Conservation (phyloP, 2,113 vertebrate genomes). For the Elachura formosa region DNA sequence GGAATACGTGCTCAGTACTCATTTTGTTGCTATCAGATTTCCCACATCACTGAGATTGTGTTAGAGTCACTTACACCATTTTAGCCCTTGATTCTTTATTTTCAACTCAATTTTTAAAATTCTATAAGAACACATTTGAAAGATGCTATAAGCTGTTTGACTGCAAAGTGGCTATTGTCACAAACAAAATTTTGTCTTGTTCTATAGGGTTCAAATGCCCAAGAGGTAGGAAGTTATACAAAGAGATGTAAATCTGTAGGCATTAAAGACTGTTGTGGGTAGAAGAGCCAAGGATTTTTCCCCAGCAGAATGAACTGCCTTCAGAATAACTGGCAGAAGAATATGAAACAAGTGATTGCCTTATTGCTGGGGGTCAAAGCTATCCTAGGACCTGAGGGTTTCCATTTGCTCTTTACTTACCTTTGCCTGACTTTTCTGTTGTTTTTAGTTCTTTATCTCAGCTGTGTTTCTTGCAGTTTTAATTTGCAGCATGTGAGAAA, state of each 20-base stretch:
- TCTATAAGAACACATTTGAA: background rate
- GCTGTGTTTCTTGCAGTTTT: background rate
- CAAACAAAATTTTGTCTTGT: background rate
- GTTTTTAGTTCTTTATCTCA: background rate
- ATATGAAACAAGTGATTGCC: background rate
- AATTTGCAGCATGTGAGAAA: background rate
- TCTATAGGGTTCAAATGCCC: slow-evolving; percentile 12
- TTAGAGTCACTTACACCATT: background rate
- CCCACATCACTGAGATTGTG: background rate
- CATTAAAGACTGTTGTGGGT: background rate
- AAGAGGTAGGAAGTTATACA: slow-evolving; percentile 16
- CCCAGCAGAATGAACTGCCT: background rate
- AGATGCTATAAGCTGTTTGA: background rate
- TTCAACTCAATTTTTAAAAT: background rate
- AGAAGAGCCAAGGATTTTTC: background rate
- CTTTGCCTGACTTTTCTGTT: background rate
- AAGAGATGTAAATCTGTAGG: background rate
- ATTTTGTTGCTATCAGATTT: background rate
- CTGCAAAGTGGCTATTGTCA: background rate
- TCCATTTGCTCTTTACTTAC: background rate
- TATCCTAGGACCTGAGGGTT: background rate
- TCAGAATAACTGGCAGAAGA: background rate
- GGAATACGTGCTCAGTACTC: background rate
- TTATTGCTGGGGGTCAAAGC: background rate
- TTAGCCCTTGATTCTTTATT: background rate